phyloP scores from a whole-genome alignment of 2,797 vertebrate species.

The Microctenopoma steveboyesi region DNA sequence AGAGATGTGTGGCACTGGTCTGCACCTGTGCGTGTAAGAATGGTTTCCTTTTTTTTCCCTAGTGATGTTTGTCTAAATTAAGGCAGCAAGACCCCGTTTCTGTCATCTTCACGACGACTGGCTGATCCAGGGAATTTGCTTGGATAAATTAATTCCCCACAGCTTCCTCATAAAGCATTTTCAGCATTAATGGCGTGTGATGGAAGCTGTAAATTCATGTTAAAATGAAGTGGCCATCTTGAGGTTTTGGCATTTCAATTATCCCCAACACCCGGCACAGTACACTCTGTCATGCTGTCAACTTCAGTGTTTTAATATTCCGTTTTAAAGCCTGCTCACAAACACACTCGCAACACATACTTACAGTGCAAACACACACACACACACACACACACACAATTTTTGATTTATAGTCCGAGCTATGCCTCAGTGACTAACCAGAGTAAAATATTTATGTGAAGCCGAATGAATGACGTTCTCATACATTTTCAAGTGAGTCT shows the following conservation, averaged over 20 bases:
- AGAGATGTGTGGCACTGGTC: too few relatives aligned
- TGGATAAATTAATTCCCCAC: conserved; percentile 39
- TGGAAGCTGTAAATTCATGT: conserved; percentile 64
- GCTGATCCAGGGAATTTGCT: conserved; percentile 29
- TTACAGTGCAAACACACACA: background rate
- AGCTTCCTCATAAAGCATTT: conserved; percentile 52
- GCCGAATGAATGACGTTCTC: conserved; percentile 55
- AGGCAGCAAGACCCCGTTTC: conserved; percentile 7
- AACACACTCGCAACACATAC: conserved; percentile 26
- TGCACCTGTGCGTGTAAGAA: background rate
- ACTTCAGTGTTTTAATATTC: conserved; percentile 73
- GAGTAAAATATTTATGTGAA: conserved; percentile 62
- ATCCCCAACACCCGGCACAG: conserved; percentile 54
- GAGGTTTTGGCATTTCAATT: conserved; percentile 74
- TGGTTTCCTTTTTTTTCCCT: background rate
- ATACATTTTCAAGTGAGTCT: conserved; percentile 52
- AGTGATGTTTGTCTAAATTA: background rate
- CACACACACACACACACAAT: background rate
- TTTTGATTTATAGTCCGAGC: conserved; percentile 60
- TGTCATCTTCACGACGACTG: conserved; percentile 12
- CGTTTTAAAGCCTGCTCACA: conserved; percentile 49
- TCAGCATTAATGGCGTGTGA: conserved; percentile 61
- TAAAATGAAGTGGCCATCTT: conserved; percentile 62
- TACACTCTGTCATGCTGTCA: conserved; percentile 67
- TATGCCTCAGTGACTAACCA: conserved; percentile 54